Conservation (phyloP, 2,113 vertebrate genomes). For the Gnathonemus echidnorhynchus region DNA sequence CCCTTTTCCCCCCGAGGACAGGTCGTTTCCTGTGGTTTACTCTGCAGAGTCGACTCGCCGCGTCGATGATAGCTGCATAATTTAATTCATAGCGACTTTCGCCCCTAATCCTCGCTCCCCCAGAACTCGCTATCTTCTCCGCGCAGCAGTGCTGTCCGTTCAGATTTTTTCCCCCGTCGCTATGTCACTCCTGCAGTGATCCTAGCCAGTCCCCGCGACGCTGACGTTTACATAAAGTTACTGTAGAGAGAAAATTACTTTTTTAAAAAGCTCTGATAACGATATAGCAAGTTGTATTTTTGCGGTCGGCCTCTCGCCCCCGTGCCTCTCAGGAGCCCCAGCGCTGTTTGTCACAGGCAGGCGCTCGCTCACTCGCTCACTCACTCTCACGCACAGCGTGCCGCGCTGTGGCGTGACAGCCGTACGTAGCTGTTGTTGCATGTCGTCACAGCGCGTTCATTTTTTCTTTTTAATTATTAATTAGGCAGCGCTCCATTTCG, state of each 20-base stretch:
- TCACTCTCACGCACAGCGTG: constrained; percentile 6
- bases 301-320: neutral
- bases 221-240: neutral
- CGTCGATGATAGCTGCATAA: no score
- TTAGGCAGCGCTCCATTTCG: neutral
- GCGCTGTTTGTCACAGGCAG: constrained; percentile 18
- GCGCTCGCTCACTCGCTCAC: neutral
- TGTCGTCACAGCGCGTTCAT: neutral
- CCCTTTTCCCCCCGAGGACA: neutral
- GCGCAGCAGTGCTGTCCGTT: neutral
- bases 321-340: constrained; percentile 10
- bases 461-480: neutral
- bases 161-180: neutral
- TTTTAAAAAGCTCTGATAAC: neutral
- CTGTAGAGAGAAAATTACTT: neutral
- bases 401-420: neutral
- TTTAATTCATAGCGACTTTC: constrained; percentile 9
- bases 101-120: neutral
- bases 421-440: neutral
- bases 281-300: neutral
- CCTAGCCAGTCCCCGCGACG: neutral
- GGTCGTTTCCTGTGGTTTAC: neutral
- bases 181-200: neutral
- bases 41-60: neutral
- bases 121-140: neutral